These are phyloP conservation scores for Acanthacorydalis orientalis DNA, from an alignment of 2,888 invertebrate species.

Conservation along the genomic window DNA sequence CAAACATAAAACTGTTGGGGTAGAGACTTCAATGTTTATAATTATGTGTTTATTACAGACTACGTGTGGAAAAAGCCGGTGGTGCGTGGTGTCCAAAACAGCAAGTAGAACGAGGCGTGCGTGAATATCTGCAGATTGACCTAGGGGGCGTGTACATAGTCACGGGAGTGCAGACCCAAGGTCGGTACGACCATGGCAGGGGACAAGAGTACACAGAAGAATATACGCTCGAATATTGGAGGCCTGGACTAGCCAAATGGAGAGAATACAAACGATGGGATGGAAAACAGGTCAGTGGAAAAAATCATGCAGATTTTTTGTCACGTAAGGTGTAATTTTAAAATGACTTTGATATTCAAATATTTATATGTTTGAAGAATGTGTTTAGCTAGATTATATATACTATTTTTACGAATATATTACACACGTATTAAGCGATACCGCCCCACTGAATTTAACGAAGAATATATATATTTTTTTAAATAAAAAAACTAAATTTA, in stretches of 20 bases:
- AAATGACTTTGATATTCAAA: not conserved
- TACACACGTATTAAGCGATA: no score
- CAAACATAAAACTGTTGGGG: no score
- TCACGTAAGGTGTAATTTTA: not conserved
- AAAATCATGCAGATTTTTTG: not conserved
- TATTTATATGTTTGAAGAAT: no score
- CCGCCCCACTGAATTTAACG: no score
- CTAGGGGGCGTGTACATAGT: slow-evolving; percentile 42
- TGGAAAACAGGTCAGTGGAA: slow-evolving; percentile 38
- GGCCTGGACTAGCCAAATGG: slow-evolving; percentile 43
- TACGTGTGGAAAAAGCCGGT: slow-evolving; percentile 48
- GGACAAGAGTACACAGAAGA: slow-evolving; percentile 60
- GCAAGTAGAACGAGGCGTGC: slow-evolving; percentile 41
- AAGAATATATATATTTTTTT: no score
- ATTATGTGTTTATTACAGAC: slow-evolving; percentile 27
- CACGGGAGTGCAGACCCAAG: slow-evolving; percentile 59
- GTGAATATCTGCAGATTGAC: slow-evolving; percentile 51
- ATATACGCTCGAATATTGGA: slow-evolving; percentile 51
- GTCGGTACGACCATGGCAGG: slow-evolving; percentile 55
- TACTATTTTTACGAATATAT: no score
- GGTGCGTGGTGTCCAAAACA: slow-evolving; percentile 66
- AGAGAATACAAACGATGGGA: slow-evolving; percentile 46
- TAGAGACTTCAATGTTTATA: not conserved
- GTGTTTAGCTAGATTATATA: no score
- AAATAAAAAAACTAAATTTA: no score